Conservation (phyloP, 1,140 invertebrate species). For the Argopecten irradians region DNA sequence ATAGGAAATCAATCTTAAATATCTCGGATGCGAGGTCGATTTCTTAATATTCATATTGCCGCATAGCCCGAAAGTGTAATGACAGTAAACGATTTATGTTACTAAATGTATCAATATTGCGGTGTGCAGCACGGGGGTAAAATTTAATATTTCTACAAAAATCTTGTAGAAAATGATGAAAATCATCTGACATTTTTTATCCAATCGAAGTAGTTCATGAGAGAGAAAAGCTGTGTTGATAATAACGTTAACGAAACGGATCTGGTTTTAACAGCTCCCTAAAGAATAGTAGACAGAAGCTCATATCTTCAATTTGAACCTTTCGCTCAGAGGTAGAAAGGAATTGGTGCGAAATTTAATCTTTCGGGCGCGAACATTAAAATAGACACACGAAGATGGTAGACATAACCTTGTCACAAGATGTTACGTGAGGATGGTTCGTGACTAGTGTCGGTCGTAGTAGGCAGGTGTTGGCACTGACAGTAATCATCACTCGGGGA, state of each 20-base stretch:
- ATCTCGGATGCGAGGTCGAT: no score
- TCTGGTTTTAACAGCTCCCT: neutral
- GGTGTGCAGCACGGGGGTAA: no score
- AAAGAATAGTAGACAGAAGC: neutral
- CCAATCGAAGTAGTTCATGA: neutral
- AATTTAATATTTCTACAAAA: no score
- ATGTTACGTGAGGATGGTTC: neutral
- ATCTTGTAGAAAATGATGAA: no score
- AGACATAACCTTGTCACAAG: neutral
- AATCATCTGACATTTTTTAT: neutral
- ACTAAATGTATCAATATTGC: no score
- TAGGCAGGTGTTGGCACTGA: neutral
- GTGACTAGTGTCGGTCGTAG: neutral
- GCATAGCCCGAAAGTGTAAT: no score
- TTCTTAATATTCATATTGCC: no score
- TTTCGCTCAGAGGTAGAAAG: neutral
- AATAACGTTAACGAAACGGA: neutral
- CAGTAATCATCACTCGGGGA: neutral
- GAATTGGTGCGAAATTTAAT: conserved; percentile 2
- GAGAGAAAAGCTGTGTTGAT: neutral
- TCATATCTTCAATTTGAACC: neutral
- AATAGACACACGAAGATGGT: neutral
- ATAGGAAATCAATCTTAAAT: no score
- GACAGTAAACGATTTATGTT: no score
- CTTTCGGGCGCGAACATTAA: conserved; percentile 4